Evolutionary conservation across 2,113 vertebrate species (phyloP).

Genomic region (Pygoscelis adeliae): DNA sequence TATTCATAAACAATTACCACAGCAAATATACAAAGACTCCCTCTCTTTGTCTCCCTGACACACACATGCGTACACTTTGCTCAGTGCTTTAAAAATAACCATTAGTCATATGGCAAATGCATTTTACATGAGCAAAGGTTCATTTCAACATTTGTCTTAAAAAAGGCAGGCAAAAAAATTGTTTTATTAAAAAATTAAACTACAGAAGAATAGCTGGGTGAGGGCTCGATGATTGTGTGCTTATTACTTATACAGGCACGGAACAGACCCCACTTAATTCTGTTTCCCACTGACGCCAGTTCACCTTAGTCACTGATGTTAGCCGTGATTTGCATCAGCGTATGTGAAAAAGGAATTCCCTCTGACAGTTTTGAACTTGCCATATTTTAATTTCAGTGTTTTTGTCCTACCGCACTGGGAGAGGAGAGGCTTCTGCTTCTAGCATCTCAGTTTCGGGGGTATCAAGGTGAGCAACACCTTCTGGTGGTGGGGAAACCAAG

Average conservation of each 20-base stretch:
- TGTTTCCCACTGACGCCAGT: slow-evolving; percentile 40
- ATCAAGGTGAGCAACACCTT: not conserved
- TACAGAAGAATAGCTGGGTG: not conserved
- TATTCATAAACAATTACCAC: slow-evolving; percentile 28
- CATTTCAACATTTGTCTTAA: not conserved
- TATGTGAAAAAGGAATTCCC: slow-evolving; percentile 18
- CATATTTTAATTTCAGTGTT: not conserved
- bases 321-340: not conserved
- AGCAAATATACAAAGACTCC: slow-evolving; percentile 7
- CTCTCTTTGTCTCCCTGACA: not conserved
- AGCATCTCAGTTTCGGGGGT: not conserved
- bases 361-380: slow-evolving; percentile 49
- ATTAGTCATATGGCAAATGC: slow-evolving; percentile 12
- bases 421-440: not conserved
- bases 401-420: not conserved
- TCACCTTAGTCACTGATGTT: slow-evolving; percentile 22
- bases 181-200: slow-evolving; percentile 1
- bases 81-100: slow-evolving; percentile 17
- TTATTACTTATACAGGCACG: not conserved
- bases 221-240: not conserved
- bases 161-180: not conserved
- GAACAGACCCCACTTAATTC: slow-evolving; percentile 11
- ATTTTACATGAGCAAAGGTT: slow-evolving; percentile 13
- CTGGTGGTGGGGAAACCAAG: not conserved
- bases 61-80: not conserved